Evolutionary conservation across 2,888 invertebrate genomes (phyloP), one percentile per base, ranked within the genome.

Genomic region (Mechanitis mazaeus): DNA sequence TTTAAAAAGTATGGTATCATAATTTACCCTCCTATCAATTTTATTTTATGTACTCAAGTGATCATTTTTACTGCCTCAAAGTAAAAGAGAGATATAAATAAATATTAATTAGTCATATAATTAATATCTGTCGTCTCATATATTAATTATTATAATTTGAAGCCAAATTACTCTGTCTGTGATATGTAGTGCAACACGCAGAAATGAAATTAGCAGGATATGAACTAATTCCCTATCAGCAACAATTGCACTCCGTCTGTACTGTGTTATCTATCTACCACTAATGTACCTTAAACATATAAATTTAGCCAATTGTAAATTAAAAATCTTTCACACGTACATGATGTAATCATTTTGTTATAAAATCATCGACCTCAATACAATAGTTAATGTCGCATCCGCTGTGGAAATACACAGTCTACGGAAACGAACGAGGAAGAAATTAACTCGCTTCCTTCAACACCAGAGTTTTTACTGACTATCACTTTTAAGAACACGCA

Each of bases 221-320:
- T 79, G 79, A 76, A 76, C 77, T 73, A 78, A 75, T 80, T 78
- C 64, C 64, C 71, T 72, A 75, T 78, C 76, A 71, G 64, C 59
- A 54, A 62, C 28, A 53, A 60, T 58, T 55, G 57, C 65, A 60
- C 61, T 64, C 58, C 7, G 50, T 28, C 31, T 31, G 7, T 50
- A 50, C 9, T 31, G 3, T 31, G 28, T 31, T 9, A 6, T 50
- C 31, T 31, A 42, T 42, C 42, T 42, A 42, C 7, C 7, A 42
- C 11, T 42, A 42, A 50, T 31, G 7, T 50, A 50, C 6, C 20
- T 20, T 50, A 31, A 31, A 50, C 46, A 47, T 20, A n/a, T 45
- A n/a, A 45, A n/a, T 45, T 45, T 6, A 28, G 7, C 28, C 11
- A 9, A 9, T 11, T 42, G 7, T 42, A 42, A 3, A 42, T 9